These are phyloP conservation scores for Willisornis vidua DNA, from an alignment of 2,113 vertebrate genomes.

Conservation along the genomic window DNA sequence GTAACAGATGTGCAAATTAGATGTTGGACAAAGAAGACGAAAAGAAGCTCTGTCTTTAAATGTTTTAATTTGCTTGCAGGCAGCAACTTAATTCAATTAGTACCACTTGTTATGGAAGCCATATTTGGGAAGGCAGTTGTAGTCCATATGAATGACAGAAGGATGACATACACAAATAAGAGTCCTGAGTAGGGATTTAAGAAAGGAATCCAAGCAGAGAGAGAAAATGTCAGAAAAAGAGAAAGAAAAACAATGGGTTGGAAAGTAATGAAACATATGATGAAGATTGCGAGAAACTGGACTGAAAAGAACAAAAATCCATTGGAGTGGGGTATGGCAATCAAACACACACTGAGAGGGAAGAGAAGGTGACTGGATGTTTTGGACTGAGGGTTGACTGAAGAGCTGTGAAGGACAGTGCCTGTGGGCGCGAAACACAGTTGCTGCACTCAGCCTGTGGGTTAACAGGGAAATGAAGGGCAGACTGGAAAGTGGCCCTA, in stretches of 20 bases:
- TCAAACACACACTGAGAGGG: not conserved
- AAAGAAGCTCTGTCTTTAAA: not conserved
- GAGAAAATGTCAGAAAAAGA: not conserved
- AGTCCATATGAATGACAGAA: conserved; percentile 5
- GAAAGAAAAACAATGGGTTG: conserved; percentile 17
- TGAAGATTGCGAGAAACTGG: not conserved
- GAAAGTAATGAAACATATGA: conserved; percentile 3
- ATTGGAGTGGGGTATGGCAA: not conserved
- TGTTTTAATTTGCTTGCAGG: conserved; percentile 8
- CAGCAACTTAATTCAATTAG: not conserved
- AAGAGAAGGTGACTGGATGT: not conserved
- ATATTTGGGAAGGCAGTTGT: not conserved
- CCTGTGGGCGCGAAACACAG: not conserved
- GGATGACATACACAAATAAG: not conserved
- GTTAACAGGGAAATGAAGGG: not conserved
- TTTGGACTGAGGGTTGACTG: not conserved
- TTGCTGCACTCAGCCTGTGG: fast-evolving
- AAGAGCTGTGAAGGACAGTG: not conserved
- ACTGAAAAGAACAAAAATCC: not conserved
- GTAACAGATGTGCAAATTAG: conserved; percentile 22
- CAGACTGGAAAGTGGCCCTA: not conserved
- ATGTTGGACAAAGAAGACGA: not conserved
- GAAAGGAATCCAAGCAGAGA: not conserved
- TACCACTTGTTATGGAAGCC: not conserved
- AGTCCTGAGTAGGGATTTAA: not conserved